Evolutionary conservation across 23 tunicate genomes (phyloP).

Genomic region (Halocynthia aurantium): DNA sequence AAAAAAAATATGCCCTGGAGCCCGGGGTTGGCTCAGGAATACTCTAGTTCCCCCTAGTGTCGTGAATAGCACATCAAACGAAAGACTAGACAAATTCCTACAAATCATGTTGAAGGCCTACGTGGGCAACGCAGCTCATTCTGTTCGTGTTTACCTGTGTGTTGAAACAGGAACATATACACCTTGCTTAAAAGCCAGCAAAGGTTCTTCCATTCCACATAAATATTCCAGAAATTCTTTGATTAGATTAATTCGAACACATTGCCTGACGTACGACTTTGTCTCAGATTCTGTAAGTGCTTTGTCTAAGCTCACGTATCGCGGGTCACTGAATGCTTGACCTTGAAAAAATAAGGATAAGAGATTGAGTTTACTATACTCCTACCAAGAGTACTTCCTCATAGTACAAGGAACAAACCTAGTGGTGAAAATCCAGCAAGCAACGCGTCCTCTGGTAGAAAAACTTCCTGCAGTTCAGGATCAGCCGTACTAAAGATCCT

Average conservation of each 20-base stretch:
- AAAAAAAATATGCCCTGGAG: too few species aligned
- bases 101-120: too few species aligned
- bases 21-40: too few species aligned
- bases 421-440: conserved; percentile 70
- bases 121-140: too few species aligned
- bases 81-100: too few species aligned
- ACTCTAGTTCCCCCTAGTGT: too few species aligned
- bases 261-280: conserved; percentile 3
- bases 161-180: conserved; percentile 20
- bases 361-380: not conserved
- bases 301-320: conserved; percentile 2
- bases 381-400: not conserved
- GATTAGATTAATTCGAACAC: conserved; percentile 45
- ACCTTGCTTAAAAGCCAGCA: conserved; percentile 81
- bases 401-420: not conserved
- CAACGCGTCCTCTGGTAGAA: conserved; percentile 61
- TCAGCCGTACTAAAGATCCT: conserved; percentile 20
- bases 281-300: not conserved
- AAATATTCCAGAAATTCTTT: conserved; percentile 72
- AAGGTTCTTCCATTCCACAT: conserved; percentile 84
- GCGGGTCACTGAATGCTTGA: conserved; percentile 24
- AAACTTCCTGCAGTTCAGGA: conserved; percentile 32
- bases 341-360: conserved; percentile 5
- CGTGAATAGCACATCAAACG: too few species aligned
- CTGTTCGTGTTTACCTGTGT: not conserved